phyloP scores from a whole-genome alignment of 2,113 vertebrate genomes.

The Cercocebus atys region DNA sequence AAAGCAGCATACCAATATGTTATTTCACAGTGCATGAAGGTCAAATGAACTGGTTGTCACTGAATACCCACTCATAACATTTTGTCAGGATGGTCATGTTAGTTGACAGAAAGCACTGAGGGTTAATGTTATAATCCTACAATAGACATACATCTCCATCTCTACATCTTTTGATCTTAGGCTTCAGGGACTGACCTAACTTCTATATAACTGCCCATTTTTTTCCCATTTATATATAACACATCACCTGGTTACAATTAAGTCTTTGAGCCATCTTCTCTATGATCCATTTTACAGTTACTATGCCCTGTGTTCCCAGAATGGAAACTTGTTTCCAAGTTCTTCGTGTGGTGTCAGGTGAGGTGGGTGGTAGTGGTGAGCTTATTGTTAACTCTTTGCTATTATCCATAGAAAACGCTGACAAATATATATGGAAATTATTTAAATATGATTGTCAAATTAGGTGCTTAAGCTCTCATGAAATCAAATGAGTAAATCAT shows the following conservation, averaged over 20 bases:
- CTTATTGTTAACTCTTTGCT: neutral
- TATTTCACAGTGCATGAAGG: neutral
- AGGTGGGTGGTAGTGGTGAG: neutral
- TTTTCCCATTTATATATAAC: neutral
- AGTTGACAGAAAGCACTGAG: neutral
- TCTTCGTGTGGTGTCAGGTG: neutral
- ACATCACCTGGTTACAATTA: neutral
- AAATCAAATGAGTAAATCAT: constrained; percentile 19
- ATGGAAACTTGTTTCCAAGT: neutral
- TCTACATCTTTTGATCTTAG: neutral
- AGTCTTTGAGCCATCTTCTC: neutral
- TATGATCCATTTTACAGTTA: neutral
- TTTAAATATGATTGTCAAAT: neutral
- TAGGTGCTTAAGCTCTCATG: neutral
- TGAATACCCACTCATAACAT: neutral
- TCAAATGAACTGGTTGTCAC: neutral
- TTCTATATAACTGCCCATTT: neutral
- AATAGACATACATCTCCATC: neutral
- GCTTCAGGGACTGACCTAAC: neutral
- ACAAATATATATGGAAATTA: neutral
- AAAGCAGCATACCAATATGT: neutral
- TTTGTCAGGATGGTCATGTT: neutral
- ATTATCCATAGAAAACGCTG: neutral
- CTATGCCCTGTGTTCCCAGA: neutral
- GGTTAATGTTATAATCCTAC: neutral